Evolutionary conservation across 2,113 vertebrate species (phyloP).

Genomic region (Erpornis zantholeuca): DNA sequence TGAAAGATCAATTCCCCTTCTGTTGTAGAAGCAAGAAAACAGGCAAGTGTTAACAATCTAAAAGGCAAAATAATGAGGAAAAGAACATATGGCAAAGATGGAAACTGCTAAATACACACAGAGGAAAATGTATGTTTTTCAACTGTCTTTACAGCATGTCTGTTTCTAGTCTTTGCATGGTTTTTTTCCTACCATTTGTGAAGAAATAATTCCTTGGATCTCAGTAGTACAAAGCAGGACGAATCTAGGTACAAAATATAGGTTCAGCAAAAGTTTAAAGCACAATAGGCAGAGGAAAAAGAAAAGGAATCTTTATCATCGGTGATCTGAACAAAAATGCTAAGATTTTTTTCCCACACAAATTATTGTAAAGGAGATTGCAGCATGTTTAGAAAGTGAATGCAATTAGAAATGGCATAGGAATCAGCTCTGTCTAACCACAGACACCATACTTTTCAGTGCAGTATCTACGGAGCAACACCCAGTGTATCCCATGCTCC

Average conservation of each 20-base stretch:
- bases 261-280: background rate
- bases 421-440: background rate
- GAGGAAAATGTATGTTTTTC: conserved; percentile 26
- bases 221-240: background rate
- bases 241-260: background rate
- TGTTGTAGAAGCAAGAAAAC: conserved; percentile 30
- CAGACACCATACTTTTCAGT: background rate
- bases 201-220: background rate
- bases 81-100: conserved; percentile 49
- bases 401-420: background rate
- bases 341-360: background rate
- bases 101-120: conserved; percentile 57
- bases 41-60: conserved; percentile 42
- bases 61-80: conserved; percentile 53
- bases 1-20: conserved; percentile 61
- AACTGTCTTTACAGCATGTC: background rate
- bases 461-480: background rate
- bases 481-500: background rate
- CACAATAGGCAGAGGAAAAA: background rate
- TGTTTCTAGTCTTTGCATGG: background rate
- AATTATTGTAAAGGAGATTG: background rate
- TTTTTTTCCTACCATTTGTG: background rate
- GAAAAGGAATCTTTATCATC: background rate
- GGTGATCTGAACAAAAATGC: background rate
- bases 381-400: background rate